Percentiles rank a stretch among this genome's conserved stretches.
Evolutionary conservation across 2,113 vertebrate species (phyloP).

Genomic region (Eulacestoma nigropectus): DNA sequence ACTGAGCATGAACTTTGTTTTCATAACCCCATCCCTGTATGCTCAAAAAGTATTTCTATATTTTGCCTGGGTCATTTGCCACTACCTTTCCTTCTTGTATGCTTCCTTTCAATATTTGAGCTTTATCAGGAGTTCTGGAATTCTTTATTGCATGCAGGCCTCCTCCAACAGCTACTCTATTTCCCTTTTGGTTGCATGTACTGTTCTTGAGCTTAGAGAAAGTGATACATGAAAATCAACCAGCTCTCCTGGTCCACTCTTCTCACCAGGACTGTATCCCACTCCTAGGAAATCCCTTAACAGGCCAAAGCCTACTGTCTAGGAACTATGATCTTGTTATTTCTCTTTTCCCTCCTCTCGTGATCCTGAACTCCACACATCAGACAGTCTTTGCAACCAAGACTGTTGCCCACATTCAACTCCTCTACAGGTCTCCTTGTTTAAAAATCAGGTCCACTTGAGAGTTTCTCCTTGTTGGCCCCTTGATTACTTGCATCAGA

Average conservation of each 20-base stretch:
- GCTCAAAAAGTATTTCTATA: neutral
- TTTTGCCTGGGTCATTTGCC: neutral
- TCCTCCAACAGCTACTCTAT: neutral
- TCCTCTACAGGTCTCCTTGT: neutral
- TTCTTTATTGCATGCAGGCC: neutral
- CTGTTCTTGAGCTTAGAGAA: neutral
- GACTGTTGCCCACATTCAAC: fast-evolving
- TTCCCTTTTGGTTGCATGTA: neutral
- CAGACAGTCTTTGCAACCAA: neutral
- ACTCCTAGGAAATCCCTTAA: neutral
- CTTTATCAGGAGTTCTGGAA: neutral
- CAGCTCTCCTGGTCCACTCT: neutral
- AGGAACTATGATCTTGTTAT: neutral
- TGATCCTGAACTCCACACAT: neutral
- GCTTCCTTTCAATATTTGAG: neutral
- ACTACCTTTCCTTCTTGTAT: neutral
- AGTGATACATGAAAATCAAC: neutral
- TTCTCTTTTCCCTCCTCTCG: neutral
- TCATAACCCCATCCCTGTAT: neutral
- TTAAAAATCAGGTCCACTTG: neutral
- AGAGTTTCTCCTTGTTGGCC: neutral
- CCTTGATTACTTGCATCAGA: neutral
- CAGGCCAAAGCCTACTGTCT: neutral
- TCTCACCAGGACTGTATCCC: neutral
- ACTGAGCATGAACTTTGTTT: neutral